A percentile compares a stretch with the other conserved stretches of the same genome.
Evolutionary conservation across 2,113 vertebrate genomes (phyloP).

Genomic region (Tinamus guttatus): DNA sequence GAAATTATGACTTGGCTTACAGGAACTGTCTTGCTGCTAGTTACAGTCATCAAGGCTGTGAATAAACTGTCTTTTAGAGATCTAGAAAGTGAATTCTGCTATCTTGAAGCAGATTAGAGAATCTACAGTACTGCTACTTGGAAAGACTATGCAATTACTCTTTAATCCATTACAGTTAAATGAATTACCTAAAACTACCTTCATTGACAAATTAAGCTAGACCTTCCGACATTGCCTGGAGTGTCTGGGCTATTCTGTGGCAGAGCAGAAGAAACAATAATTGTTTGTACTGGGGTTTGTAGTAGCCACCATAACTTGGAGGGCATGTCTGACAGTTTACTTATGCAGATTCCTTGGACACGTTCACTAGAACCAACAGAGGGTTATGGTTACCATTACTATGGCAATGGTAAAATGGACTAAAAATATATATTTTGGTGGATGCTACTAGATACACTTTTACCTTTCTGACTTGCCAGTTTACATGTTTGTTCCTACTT

Average conservation of each 20-base stretch:
- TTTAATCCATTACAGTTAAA: conserved; percentile 32
- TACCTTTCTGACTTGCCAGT: background rate
- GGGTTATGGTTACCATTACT: no score
- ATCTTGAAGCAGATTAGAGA: background rate
- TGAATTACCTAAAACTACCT: background rate
- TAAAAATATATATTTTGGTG: background rate
- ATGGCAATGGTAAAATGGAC: background rate
- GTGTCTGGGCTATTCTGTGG: background rate
- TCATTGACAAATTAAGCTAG: conserved; percentile 7
- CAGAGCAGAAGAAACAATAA: background rate
- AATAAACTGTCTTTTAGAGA: background rate
- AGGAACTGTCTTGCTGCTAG: background rate
- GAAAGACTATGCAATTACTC: background rate
- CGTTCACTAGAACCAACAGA: accelerated
- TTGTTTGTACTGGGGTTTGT: no score
- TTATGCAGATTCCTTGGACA: background rate
- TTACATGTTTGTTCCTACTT: background rate
- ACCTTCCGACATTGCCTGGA: background rate
- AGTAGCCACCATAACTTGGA: background rate
- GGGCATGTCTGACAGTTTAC: accelerated
- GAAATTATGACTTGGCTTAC: background rate
- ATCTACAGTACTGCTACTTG: background rate
- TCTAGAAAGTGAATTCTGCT: background rate
- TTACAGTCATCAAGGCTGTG: background rate
- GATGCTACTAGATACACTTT: background rate